Conservation (phyloP, 2,113 vertebrate genomes). For the Embiotoca jacksoni region DNA sequence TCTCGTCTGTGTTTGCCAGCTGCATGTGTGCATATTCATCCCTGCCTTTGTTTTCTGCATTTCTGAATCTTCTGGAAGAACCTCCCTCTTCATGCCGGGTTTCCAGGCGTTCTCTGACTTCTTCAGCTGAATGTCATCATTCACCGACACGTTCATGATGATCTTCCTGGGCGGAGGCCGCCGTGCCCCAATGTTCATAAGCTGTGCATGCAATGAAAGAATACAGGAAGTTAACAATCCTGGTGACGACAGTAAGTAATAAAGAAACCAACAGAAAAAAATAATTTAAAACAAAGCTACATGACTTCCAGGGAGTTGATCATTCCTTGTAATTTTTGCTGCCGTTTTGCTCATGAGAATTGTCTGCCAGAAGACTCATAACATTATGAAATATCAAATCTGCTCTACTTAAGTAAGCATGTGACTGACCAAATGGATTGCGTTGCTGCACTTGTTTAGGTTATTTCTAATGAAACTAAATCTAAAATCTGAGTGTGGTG, state of each 20-base stretch:
- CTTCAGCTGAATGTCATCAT: constrained; percentile 93
- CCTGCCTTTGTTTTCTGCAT: constrained; percentile 89
- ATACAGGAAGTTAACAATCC: neutral
- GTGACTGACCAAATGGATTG: too few relatives aligned
- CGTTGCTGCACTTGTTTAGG: too few relatives aligned
- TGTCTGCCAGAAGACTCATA: too few relatives aligned
- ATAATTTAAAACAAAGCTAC: neutral
- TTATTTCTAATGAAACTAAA: neutral
- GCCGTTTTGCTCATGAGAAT: too few relatives aligned
- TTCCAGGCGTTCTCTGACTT: constrained; percentile 97
- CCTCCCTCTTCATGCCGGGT: constrained; percentile 90
- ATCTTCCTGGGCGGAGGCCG: constrained; percentile 93
- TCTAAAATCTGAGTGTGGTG: neutral
- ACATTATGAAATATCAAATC: too few relatives aligned
- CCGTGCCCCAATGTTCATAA: constrained; percentile 90
- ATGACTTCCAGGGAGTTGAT: neutral
- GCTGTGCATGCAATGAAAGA: constrained; percentile 68
- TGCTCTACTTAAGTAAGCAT: too few relatives aligned
- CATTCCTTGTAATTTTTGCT: neutral
- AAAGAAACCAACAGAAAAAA: neutral
- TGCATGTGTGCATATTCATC: neutral
- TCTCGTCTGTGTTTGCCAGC: neutral
- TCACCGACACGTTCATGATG: constrained; percentile 92
- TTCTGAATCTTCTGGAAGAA: constrained; percentile 86
- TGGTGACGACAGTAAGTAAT: neutral